A percentile compares a stretch with the other conserved stretches of the same genome.
These are phyloP conservation scores for Hydra vulgaris DNA, from an alignment of 30 jellyfish, hydroid and myxozoan species.

Conservation along the genomic window DNA sequence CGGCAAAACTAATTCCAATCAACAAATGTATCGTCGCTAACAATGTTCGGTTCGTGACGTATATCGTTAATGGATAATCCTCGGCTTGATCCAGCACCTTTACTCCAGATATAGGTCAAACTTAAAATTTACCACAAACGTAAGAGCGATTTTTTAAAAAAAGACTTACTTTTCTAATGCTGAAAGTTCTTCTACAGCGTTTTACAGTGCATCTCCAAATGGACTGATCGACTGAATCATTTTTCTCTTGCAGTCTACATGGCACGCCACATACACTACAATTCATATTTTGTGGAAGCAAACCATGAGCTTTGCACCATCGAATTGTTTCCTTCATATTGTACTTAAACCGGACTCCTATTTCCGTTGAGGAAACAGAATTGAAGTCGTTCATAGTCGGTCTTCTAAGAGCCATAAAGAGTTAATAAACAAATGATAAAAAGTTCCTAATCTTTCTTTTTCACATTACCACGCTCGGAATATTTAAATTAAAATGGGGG, in stretches of 20 bases:
- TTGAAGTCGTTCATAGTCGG: background rate
- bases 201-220: conserved; percentile 6
- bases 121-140: no score
- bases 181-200: conserved; percentile 1
- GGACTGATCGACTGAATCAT: background rate
- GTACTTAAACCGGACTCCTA: background rate
- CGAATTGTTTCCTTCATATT: background rate
- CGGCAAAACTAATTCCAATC: no score
- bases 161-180: background rate
- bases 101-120: no score
- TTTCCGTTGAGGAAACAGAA: background rate
- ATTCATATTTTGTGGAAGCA: background rate
- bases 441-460: background rate
- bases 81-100: no score
- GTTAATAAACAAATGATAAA: background rate
- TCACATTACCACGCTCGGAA: background rate
- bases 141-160: no score
- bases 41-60: no score
- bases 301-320: background rate
- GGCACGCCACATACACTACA: background rate
- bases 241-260: background rate
- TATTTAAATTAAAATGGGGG: background rate
- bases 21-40: no score
- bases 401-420: background rate
- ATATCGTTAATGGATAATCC: no score